Evolutionary conservation across 1,140 invertebrate species (phyloP).

Genomic region (Caenorhabditis inopinata): DNA sequence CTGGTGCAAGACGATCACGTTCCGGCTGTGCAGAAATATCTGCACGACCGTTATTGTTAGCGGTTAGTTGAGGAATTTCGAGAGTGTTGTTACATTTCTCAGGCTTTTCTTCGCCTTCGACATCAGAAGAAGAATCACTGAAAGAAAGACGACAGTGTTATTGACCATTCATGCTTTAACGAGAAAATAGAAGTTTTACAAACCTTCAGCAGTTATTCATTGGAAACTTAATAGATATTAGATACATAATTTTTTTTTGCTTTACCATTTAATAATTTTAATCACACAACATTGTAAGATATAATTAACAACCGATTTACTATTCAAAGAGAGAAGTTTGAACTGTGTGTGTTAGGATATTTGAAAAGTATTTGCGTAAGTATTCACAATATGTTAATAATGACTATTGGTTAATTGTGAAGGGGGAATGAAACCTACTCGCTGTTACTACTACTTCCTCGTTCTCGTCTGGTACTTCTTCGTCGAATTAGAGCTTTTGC

Average conservation of each 20-base stretch:
- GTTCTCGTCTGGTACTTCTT: background rate
- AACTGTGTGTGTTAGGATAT: too few relatives aligned
- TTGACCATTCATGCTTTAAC: constrained; percentile 20
- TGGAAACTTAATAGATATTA: too few relatives aligned
- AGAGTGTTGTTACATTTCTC: background rate
- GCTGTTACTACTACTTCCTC: constrained; percentile 14
- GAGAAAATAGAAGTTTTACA: constrained; percentile 13
- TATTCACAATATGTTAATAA: background rate
- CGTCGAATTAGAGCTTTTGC: constrained; percentile 32
- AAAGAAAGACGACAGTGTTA: constrained; percentile 1
- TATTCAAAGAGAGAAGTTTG: too few relatives aligned
- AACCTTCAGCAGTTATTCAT: too few relatives aligned
- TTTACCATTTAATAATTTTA: too few relatives aligned
- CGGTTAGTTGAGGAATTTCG: background rate
- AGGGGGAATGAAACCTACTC: constrained; percentile 39
- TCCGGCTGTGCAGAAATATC: background rate
- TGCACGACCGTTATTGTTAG: background rate
- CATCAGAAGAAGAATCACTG: constrained; percentile 19
- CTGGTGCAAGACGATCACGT: constrained; percentile 29
- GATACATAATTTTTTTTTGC: too few relatives aligned
- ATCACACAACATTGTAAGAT: background rate
- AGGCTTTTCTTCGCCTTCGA: constrained; percentile 7
- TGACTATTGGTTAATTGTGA: background rate
- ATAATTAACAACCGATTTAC: too few relatives aligned
- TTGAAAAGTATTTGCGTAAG: too few relatives aligned